Conservation (phyloP, 2,888 invertebrate species). For the Drosophila hamatofila region DNA sequence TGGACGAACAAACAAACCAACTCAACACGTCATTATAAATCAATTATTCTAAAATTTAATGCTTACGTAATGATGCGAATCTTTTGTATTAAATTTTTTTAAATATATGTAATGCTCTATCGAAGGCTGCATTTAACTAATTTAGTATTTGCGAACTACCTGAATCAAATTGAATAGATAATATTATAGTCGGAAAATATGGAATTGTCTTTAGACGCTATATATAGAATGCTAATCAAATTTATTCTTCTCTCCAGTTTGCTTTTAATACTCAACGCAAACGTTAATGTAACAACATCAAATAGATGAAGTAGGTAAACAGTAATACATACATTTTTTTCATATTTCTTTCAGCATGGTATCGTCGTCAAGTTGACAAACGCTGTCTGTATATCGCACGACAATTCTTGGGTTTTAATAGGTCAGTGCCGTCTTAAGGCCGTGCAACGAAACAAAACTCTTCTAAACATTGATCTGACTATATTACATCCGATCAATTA, state of each 20-base stretch:
- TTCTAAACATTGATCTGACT: neutral
- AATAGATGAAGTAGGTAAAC: neutral
- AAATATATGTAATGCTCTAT: too few relatives aligned
- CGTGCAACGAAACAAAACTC: neutral
- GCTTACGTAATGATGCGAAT: neutral
- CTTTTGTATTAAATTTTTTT: too few relatives aligned
- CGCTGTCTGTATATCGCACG: neutral
- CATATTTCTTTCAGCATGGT: neutral
- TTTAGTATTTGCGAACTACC: too few relatives aligned
- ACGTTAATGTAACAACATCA: neutral
- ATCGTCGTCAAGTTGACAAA: neutral
- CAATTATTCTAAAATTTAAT: too few relatives aligned
- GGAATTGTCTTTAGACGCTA: neutral
- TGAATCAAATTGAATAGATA: neutral
- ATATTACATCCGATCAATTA: neutral
- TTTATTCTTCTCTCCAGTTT: neutral
- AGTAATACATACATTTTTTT: neutral
- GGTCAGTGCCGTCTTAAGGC: neutral
- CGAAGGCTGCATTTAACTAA: too few relatives aligned
- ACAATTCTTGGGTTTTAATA: neutral
- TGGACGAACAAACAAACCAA: too few relatives aligned
- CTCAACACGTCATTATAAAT: too few relatives aligned
- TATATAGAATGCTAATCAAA: neutral
- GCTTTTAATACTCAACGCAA: neutral
- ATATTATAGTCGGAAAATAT: neutral